These are phyloP conservation scores for Mesorhabditis belari DNA, from an alignment of 2,888 invertebrate genomes.

Conservation along the genomic window DNA sequence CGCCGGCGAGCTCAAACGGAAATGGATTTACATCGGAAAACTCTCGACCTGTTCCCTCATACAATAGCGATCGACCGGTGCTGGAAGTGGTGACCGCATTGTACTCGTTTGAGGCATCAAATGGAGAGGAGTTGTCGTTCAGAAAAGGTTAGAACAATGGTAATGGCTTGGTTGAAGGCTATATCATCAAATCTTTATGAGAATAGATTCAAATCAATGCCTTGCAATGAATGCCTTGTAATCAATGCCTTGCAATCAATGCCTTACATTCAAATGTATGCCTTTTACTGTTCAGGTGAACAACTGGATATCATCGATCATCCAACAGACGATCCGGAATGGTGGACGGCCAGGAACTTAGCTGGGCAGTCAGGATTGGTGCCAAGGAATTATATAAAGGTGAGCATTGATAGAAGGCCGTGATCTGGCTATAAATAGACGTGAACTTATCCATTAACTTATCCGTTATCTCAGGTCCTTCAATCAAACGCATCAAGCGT, in stretches of 20 bases:
- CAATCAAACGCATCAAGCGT: neutral
- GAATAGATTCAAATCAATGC: too few relatives aligned
- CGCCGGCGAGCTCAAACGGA: conserved; percentile 11
- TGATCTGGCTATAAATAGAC: too few relatives aligned
- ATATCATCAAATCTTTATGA: neutral
- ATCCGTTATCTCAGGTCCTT: too few relatives aligned
- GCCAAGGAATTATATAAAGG: conserved; percentile 64
- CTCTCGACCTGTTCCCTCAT: neutral
- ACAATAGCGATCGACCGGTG: neutral
- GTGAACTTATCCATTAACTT: too few relatives aligned
- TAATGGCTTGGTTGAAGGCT: neutral
- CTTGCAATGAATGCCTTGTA: too few relatives aligned
- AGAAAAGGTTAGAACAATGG: conserved; percentile 32
- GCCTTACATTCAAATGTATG: too few relatives aligned
- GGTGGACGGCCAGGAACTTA: conserved; percentile 90
- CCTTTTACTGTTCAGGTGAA: too few relatives aligned
- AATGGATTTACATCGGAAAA: conserved; percentile 20
- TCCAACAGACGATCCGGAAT: conserved; percentile 93
- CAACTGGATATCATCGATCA: conserved; percentile 89
- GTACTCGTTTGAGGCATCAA: conserved; percentile 63
- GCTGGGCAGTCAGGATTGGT: conserved; percentile 88
- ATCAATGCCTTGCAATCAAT: too few relatives aligned
- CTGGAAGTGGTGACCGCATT: conserved; percentile 34
- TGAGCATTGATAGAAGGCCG: conserved; percentile 15
- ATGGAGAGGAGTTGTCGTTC: conserved; percentile 59